Conservation (phyloP, 2,888 invertebrate species). For the Rhimphoctona megacephalus region DNA sequence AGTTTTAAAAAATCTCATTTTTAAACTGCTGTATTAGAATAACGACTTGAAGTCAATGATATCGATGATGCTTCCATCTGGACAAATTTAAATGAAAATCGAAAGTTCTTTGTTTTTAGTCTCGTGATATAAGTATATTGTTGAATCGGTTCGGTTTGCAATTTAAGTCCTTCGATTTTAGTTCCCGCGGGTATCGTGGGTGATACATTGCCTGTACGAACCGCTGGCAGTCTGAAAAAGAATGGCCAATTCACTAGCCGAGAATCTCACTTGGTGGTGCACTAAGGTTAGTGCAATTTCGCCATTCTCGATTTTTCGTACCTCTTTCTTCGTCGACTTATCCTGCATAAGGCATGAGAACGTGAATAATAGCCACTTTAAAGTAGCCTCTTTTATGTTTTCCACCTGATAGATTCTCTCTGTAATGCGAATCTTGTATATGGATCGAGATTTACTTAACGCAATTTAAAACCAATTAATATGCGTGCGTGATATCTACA, state of each 20-base stretch:
- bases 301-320: slow-evolving; percentile 34
- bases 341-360: slow-evolving; percentile 71
- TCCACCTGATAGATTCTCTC: slow-evolving; percentile 46
- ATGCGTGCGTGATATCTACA: background rate
- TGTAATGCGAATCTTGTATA: background rate
- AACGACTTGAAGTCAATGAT: background rate
- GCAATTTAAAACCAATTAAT: background rate
- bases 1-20: background rate
- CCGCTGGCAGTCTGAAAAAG: slow-evolving; percentile 42
- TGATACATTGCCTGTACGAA: slow-evolving; percentile 36
- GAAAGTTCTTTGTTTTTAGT: background rate
- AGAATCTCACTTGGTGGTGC: slow-evolving; percentile 40
- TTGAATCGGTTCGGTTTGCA: slow-evolving; percentile 50
- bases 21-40: background rate
- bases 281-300: slow-evolving; percentile 52
- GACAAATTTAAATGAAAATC: background rate
- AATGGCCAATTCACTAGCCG: slow-evolving; percentile 61
- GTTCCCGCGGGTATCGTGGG: slow-evolving; percentile 29
- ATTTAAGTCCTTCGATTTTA: slow-evolving; percentile 37
- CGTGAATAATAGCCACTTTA: slow-evolving; percentile 69
- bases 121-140: slow-evolving; percentile 17
- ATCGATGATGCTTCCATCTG: background rate
- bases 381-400: slow-evolving; percentile 45
- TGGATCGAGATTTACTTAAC: background rate
- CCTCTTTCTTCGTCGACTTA: slow-evolving; percentile 58